A percentile compares a stretch with the other conserved stretches of the same genome.
phyloP scores from a whole-genome alignment of 2,113 vertebrate genomes.

The Amblyornis subalaris region DNA sequence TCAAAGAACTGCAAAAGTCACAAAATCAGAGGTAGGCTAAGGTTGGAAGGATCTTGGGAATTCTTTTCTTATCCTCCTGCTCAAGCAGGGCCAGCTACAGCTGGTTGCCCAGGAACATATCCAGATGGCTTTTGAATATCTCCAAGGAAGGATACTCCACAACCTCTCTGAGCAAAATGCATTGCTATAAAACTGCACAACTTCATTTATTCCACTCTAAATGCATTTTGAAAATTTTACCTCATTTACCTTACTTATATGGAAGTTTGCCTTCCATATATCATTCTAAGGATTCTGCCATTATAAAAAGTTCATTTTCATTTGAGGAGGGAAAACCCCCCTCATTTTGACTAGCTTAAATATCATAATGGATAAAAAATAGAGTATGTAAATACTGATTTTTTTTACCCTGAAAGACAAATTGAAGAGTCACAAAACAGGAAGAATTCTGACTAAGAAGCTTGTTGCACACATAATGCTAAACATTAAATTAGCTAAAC shows the following conservation, averaged over 20 bases:
- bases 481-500: not conserved
- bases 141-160: not conserved
- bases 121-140: not conserved
- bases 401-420: not conserved
- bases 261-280: not conserved
- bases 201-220: not conserved
- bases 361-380: not conserved
- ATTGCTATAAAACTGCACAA: not conserved
- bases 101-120: not conserved
- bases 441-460: not conserved
- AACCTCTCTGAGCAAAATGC: not conserved
- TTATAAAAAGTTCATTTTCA: not conserved
- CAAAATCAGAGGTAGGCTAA: not conserved
- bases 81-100: not conserved
- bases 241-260: not conserved
- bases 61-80: not conserved
- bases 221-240: not conserved
- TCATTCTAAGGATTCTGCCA: not conserved
- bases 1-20: not conserved
- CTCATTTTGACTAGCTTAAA: not conserved
- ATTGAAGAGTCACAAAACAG: not conserved
- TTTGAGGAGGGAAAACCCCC: accelerated
- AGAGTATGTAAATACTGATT: not conserved
- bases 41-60: not conserved
- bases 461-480: not conserved